Percentiles rank a stretch among this genome's conserved stretches.
These are phyloP conservation scores for Poecile atricapillus DNA, from an alignment of 2,113 vertebrate genomes.

Conservation along the genomic window DNA sequence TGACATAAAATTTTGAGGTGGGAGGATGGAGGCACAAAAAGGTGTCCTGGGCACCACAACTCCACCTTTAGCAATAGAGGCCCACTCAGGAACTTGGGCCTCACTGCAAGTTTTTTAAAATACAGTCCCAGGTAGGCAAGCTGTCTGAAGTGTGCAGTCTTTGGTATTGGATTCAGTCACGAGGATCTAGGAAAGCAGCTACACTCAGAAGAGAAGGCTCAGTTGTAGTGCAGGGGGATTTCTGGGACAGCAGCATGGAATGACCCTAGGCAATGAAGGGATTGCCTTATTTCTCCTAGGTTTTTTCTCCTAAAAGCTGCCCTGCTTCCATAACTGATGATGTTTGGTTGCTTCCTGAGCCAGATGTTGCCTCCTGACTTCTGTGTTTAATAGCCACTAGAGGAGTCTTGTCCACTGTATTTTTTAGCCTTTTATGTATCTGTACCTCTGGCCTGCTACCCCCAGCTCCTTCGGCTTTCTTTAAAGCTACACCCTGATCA, in stretches of 20 bases:
- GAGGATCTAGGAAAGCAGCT: not conserved
- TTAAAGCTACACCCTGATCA: not conserved
- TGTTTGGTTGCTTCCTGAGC: not conserved
- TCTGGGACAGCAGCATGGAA: not conserved
- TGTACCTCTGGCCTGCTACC: not conserved
- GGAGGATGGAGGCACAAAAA: not conserved
- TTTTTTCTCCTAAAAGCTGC: not conserved
- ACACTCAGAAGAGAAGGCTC: not conserved
- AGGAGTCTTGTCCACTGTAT: not conserved
- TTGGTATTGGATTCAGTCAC: not conserved
- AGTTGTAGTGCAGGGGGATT: not conserved
- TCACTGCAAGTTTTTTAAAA: not conserved
- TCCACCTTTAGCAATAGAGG: not conserved
- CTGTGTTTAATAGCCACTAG: not conserved
- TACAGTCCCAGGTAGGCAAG: not conserved
- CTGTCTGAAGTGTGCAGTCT: not conserved
- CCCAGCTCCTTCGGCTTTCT: not conserved
- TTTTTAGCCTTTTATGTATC: not conserved
- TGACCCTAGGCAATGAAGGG: not conserved
- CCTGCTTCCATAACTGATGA: not conserved
- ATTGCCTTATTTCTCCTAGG: not conserved
- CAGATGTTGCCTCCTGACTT: not conserved
- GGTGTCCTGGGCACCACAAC: not conserved
- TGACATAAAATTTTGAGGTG: not conserved
- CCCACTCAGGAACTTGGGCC: not conserved